Conservation (phyloP, 2,888 invertebrate genomes). For the Drosophila meridiana region DNA sequence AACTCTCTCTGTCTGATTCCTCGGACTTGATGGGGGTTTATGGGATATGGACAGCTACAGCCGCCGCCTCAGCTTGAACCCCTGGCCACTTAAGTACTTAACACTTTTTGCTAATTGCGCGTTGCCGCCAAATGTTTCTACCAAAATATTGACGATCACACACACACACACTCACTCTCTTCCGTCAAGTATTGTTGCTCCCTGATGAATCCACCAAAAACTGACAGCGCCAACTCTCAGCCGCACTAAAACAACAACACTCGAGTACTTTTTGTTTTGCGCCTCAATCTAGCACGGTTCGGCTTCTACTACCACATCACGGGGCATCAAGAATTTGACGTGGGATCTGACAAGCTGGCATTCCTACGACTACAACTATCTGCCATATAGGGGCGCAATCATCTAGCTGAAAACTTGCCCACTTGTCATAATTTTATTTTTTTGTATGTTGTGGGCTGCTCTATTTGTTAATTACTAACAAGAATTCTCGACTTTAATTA, state of each 20-base stretch:
- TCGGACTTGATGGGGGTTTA: conserved; percentile 1
- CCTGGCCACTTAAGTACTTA: conserved; percentile 80
- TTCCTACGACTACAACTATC: conserved; percentile 14
- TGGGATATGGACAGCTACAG: conserved; percentile 45
- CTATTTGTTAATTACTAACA: conserved; percentile 12
- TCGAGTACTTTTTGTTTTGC: conserved; percentile 45
- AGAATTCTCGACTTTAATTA: background rate
- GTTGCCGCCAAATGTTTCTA: conserved; percentile 71
- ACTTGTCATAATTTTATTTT: conserved; percentile 3
- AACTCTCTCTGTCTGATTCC: background rate
- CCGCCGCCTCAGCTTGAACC: conserved; percentile 58
- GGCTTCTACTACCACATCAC: background rate
- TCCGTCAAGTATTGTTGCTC: conserved; percentile 68
- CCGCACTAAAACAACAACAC: conserved; percentile 38
- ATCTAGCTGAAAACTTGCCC: conserved; percentile 14
- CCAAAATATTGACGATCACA: conserved; percentile 63
- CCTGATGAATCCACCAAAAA: conserved; percentile 53
- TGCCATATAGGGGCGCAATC: conserved; percentile 32
- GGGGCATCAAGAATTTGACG: conserved; percentile 24
- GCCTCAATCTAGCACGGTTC: conserved; percentile 34
- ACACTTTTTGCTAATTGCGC: conserved; percentile 81
- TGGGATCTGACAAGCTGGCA: conserved; percentile 37
- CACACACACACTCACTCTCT: conserved; percentile 15
- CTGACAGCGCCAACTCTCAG: conserved; percentile 46
- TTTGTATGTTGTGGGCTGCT: conserved; percentile 9